These are phyloP conservation scores for Trachemys scripta DNA, from an alignment of 2,113 vertebrate species.

Conservation along the genomic window DNA sequence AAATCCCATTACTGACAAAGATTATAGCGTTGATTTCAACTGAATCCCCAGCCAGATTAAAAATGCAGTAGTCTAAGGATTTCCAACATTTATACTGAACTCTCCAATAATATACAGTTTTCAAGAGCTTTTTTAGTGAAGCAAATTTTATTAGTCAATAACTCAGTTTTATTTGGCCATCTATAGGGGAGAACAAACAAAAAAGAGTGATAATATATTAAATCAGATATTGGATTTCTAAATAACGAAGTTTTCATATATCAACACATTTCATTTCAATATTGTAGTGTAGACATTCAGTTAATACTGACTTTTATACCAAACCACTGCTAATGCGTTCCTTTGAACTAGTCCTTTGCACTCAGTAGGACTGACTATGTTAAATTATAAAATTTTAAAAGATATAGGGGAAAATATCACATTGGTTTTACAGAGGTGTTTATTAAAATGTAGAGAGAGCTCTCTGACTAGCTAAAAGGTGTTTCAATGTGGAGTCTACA, in stretches of 20 bases:
- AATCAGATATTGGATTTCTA: background rate
- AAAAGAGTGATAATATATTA: background rate
- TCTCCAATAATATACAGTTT: conserved; percentile 28
- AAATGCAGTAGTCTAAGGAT: background rate
- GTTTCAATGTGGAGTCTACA: background rate
- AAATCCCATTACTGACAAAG: background rate
- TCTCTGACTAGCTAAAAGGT: background rate
- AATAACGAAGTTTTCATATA: background rate
- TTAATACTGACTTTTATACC: background rate
- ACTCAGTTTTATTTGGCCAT: rapidly evolving
- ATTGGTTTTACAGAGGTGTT: background rate
- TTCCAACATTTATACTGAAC: rapidly evolving
- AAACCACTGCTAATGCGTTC: background rate
- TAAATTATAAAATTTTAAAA: background rate
- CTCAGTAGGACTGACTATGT: background rate
- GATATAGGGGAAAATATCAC: background rate
- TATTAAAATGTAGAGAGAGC: background rate
- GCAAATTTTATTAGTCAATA: background rate
- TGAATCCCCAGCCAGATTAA: rapidly evolving
- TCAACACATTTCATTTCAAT: background rate
- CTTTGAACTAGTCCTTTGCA: background rate
- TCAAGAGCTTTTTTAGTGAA: background rate
- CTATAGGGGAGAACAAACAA: background rate
- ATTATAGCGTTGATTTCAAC: background rate
- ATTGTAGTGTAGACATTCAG: background rate